A percentile compares a stretch with the other conserved stretches of the same genome.
phyloP scores from a whole-genome alignment of 2,797 vertebrate genomes.

The Acanthiza pusilla region DNA sequence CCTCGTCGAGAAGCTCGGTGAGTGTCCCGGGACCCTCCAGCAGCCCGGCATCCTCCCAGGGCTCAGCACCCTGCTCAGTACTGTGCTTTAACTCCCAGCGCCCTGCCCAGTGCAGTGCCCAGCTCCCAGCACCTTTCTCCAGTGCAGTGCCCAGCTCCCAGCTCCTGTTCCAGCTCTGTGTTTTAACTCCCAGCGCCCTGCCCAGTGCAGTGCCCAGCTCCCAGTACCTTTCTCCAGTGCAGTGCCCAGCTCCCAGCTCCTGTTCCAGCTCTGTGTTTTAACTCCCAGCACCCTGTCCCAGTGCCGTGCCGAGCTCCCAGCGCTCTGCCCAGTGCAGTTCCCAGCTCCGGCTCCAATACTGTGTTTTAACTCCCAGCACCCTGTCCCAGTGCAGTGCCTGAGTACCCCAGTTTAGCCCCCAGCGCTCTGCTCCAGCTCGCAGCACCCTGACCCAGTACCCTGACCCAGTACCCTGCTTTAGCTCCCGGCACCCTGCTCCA shows the following conservation, averaged over 20 bases:
- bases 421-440: too few species aligned
- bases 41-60: not conserved
- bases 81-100: not conserved
- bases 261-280: rapidly evolving
- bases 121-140: not conserved
- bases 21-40: not conserved
- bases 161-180: rapidly evolving
- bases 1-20: constrained; percentile 97
- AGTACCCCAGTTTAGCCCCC: not conserved
- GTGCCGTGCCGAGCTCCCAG: too few species aligned
- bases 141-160: not conserved
- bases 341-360: not conserved
- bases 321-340: not conserved
- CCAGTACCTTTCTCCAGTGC: not conserved
- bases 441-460: too few species aligned
- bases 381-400: not conserved
- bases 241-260: not conserved
- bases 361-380: too few species aligned
- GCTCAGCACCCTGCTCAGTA: not conserved
- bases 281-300: not conserved
- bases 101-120: not conserved
- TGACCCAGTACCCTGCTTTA: not conserved
- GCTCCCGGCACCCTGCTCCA: not conserved
- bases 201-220: not conserved
- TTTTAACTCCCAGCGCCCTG: not conserved